phyloP scores from a whole-genome alignment of 1,140 invertebrate species.

The Trichonephila inaurata region DNA sequence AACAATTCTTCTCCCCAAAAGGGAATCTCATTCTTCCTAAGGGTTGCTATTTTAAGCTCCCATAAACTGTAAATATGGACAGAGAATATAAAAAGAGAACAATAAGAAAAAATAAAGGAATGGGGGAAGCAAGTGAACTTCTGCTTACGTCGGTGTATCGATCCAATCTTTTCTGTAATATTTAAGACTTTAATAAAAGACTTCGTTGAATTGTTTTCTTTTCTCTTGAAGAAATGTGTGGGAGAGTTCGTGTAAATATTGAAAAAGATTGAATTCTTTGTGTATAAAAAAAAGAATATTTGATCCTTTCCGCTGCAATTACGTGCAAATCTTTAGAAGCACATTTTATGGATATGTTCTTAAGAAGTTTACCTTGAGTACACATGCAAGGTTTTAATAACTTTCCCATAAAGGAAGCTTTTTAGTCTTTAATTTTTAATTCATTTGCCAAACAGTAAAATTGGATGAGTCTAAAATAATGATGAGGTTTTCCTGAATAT shows the following conservation, averaged over 20 bases:
- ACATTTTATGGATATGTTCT: too few species aligned
- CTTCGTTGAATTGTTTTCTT: neutral
- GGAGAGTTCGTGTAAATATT: neutral
- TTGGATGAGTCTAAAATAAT: too few species aligned
- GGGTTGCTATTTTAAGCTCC: conserved; percentile 11
- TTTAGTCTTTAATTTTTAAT: too few species aligned
- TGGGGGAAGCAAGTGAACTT: neutral
- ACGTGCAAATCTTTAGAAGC: too few species aligned
- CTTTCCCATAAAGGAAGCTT: too few species aligned
- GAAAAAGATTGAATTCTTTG: neutral
- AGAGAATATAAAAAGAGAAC: neutral
- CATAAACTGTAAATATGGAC: conserved; percentile 13
- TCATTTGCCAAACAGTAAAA: too few species aligned
- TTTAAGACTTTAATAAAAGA: conserved; percentile 8
- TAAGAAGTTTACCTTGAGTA: too few species aligned
- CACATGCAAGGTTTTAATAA: too few species aligned
- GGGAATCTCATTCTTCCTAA: neutral
- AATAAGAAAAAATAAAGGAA: neutral
- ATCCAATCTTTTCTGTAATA: neutral
- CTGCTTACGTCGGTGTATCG: neutral
- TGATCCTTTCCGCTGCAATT: neutral
- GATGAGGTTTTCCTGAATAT: too few species aligned
- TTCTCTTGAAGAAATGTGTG: neutral
- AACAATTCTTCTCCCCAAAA: neutral
- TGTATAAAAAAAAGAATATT: neutral